These are phyloP conservation scores for Bradypodion ventrale DNA, from an alignment of 2,797 vertebrate species.

Conservation along the genomic window DNA sequence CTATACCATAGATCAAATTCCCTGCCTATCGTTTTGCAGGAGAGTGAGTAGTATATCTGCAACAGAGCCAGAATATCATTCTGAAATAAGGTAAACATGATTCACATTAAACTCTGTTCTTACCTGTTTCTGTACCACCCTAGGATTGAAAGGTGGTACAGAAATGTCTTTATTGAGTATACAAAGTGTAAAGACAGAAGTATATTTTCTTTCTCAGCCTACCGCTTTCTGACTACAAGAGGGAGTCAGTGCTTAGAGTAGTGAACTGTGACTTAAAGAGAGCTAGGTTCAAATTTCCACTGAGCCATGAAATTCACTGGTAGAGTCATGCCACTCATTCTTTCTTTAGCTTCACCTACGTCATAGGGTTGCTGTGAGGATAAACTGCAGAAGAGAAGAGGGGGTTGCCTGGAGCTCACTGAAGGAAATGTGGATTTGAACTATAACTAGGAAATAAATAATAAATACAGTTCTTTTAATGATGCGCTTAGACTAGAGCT, in stretches of 20 bases:
- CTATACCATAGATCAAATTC: background rate
- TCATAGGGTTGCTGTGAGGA: background rate
- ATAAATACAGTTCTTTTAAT: background rate
- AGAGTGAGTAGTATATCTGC: background rate
- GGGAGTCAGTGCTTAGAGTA: background rate
- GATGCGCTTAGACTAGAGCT: background rate
- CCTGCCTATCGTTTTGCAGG: background rate
- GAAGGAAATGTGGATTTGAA: background rate
- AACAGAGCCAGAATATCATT: too few species aligned
- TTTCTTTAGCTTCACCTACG: too few species aligned
- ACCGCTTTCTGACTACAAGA: background rate
- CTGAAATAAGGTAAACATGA: background rate
- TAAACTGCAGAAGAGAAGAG: background rate
- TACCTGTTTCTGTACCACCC: background rate
- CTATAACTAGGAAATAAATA: background rate
- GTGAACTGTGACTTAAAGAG: background rate
- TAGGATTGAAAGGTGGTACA: background rate
- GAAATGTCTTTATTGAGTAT: background rate
- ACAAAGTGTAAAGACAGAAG: background rate
- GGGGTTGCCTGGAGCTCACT: background rate
- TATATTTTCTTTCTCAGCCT: background rate
- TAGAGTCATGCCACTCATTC: too few species aligned
- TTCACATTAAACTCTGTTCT: background rate
- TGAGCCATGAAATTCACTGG: background rate
- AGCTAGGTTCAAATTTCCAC: background rate